phyloP scores from a whole-genome alignment of 2,797 vertebrate genomes.

The Leptodactylus fallax region DNA sequence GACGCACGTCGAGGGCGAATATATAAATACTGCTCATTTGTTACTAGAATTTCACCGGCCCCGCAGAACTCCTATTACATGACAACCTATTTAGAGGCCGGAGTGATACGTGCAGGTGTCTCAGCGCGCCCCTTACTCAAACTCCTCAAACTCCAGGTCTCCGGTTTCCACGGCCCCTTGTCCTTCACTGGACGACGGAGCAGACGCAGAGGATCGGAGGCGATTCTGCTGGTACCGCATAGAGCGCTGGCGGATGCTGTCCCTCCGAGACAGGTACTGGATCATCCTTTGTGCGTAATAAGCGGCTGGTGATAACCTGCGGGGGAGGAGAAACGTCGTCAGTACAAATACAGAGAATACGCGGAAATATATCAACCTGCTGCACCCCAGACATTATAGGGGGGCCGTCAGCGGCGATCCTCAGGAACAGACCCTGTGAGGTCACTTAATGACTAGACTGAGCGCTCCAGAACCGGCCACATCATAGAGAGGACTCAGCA shows the following conservation, averaged over 20 bases:
- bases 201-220: slow-evolving; percentile 89
- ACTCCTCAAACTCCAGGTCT: slow-evolving; percentile 96
- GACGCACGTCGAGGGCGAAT: slow-evolving; percentile 45
- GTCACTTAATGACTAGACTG: too few relatives aligned
- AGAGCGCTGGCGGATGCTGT: slow-evolving; percentile 98
- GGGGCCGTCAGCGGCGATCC: too few relatives aligned
- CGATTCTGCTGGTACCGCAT: slow-evolving; percentile 96
- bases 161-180: slow-evolving; percentile 87
- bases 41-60: slow-evolving; percentile 47
- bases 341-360: too few relatives aligned
- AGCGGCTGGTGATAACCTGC: slow-evolving; percentile 94
- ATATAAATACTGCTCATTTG: slow-evolving; percentile 56
- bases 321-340: slow-evolving; percentile 43
- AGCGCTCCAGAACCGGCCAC: too few relatives aligned
- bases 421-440: too few relatives aligned
- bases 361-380: too few relatives aligned
- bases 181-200: slow-evolving; percentile 82
- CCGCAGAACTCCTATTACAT: not conserved
- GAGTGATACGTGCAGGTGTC: slow-evolving; percentile 32
- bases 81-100: slow-evolving; percentile 31
- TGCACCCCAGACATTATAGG: too few relatives aligned
- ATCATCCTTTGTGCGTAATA: slow-evolving; percentile 99
- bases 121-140: slow-evolving; percentile 85
- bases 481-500: too few relatives aligned
- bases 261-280: slow-evolving; percentile 95